These are phyloP conservation scores for Leptothorax acervorum DNA, from an alignment of 2,888 invertebrate species.

Conservation along the genomic window DNA sequence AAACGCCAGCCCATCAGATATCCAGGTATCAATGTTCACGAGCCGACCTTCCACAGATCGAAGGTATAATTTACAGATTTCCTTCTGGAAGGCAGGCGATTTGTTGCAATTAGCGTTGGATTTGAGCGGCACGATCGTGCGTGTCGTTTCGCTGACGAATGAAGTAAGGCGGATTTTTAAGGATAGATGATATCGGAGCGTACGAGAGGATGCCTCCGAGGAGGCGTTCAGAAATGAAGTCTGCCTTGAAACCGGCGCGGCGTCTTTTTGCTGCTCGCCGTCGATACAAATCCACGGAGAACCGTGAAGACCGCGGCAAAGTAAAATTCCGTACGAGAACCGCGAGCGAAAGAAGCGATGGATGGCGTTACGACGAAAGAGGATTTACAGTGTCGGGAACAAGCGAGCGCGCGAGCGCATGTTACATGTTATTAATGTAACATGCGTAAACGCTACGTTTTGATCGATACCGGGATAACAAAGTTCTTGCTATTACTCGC, in stretches of 20 bases:
- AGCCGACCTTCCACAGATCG: not conserved
- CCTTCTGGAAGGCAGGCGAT: slow-evolving; percentile 6
- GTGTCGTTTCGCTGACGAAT: slow-evolving; percentile 45
- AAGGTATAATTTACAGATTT: slow-evolving; percentile 40
- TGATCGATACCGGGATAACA: slow-evolving; percentile 46
- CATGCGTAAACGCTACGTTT: slow-evolving; percentile 39
- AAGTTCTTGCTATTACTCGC: slow-evolving; percentile 47
- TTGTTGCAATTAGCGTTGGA: slow-evolving; percentile 46
- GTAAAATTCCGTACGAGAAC: slow-evolving; percentile 60
- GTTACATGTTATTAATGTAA: slow-evolving; percentile 44
- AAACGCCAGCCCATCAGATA: not conserved
- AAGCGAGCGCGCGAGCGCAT: not conserved
- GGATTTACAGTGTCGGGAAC: slow-evolving; percentile 38
- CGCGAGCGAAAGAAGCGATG: slow-evolving; percentile 41
- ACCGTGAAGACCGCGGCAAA: slow-evolving; percentile 64
- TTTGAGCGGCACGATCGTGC: slow-evolving; percentile 26
- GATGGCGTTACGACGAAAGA: slow-evolving; percentile 32
- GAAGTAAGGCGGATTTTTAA: slow-evolving; percentile 57
- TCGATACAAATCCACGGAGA: slow-evolving; percentile 73
- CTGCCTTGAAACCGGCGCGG: slow-evolving; percentile 67
- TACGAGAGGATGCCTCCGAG: slow-evolving; percentile 30
- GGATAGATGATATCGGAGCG: slow-evolving; percentile 50
- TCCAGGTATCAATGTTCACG: not conserved
- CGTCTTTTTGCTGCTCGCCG: slow-evolving; percentile 65
- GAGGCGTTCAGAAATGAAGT: slow-evolving; percentile 68